These are phyloP conservation scores for Picus viridis DNA, from an alignment of 2,797 vertebrate species.

Conservation along the genomic window DNA sequence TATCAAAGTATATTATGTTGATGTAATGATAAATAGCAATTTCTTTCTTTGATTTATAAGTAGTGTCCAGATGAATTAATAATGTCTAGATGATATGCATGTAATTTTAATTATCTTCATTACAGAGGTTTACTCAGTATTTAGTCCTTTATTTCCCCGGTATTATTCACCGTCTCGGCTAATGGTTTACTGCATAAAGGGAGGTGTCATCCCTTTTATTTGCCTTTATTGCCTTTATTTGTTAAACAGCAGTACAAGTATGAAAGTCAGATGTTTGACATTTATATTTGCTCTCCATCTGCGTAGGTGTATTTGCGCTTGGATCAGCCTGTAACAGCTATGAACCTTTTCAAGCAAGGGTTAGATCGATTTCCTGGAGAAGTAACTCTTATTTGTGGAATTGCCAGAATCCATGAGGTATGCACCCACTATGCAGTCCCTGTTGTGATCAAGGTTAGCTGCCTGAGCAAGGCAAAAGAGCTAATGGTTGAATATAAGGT, in stretches of 20 bases:
- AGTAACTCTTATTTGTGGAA: conserved; percentile 92
- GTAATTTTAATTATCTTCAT: background rate
- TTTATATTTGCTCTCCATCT: conserved; percentile 19
- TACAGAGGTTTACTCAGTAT: background rate
- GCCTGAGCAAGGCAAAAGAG: background rate
- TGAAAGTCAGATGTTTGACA: background rate
- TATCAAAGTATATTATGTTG: background rate
- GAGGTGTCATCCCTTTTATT: background rate
- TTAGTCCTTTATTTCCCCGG: background rate
- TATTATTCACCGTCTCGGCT: background rate
- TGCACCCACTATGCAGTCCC: background rate
- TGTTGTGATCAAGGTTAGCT: background rate
- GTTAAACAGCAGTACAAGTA: background rate
- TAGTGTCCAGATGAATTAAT: background rate
- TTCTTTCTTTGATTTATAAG: background rate
- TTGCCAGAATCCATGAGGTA: conserved; percentile 96
- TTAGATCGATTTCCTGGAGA: conserved; percentile 95
- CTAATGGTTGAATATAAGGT: background rate
- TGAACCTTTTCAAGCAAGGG: conserved; percentile 95
- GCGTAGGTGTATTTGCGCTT: conserved; percentile 92
- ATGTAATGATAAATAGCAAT: background rate
- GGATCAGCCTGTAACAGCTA: conserved; percentile 94
- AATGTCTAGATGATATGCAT: background rate
- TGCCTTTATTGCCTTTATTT: too few species aligned
- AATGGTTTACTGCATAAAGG: background rate